Evolutionary conservation across 1,140 invertebrate species (phyloP).

Genomic region (Drosophila prosaltans): DNA sequence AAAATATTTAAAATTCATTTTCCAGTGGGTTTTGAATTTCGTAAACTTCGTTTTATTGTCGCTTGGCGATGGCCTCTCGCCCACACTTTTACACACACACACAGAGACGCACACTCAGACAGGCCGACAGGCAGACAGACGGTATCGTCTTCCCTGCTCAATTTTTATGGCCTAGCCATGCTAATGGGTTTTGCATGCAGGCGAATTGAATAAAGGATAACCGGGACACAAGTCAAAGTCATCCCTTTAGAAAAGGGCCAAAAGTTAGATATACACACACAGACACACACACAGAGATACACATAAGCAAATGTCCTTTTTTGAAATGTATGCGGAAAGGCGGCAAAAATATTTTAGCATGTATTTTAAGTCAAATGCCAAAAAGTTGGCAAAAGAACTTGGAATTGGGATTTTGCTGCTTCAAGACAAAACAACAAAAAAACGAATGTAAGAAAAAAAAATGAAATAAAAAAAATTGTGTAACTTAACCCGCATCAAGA

Average conservation of each 20-base stretch:
- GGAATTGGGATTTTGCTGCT: not conserved
- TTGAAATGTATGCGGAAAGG: conserved; percentile 31
- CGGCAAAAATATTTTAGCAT: conserved; percentile 64
- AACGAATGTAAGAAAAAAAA: conserved; percentile 27
- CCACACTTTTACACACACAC: too few species aligned
- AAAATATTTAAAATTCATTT: conserved; percentile 74
- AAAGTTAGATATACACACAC: conserved; percentile 4
- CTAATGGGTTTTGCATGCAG: conserved; percentile 48
- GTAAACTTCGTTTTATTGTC: conserved; percentile 37
- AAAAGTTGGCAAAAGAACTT: conserved; percentile 53
- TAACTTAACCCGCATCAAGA: conserved; percentile 80
- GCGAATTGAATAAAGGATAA: conserved; percentile 55
- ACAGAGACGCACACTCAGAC: too few species aligned
- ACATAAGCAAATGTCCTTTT: conserved; percentile 31
- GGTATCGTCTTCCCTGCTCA: conserved; percentile 13
- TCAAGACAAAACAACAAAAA: conserved; percentile 5
- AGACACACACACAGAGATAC: not conserved
- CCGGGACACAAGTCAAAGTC: conserved; percentile 25
- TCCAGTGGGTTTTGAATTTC: conserved; percentile 25
- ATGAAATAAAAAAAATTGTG: conserved; percentile 48
- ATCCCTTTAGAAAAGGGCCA: conserved; percentile 27
- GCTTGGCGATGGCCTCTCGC: not conserved
- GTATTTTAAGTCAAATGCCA: conserved; percentile 53
- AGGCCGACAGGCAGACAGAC: too few species aligned
- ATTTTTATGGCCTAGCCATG: conserved; percentile 53